phyloP scores from a whole-genome alignment of 2,888 invertebrate genomes.

The Pyralis farinalis region DNA sequence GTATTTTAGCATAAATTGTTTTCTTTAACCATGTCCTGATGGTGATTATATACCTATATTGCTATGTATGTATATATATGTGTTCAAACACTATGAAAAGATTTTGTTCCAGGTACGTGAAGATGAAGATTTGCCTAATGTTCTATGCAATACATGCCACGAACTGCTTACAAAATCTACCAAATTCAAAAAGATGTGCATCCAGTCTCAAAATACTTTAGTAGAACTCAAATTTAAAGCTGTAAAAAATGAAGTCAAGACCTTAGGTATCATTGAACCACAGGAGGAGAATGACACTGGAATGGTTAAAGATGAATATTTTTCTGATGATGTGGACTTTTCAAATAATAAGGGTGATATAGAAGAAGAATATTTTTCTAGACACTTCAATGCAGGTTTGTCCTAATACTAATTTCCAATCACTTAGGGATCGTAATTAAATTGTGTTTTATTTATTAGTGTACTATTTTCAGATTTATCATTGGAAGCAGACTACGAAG shows the following conservation, averaged over 20 bases:
- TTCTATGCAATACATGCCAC: constrained; percentile 58
- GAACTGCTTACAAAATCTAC: constrained; percentile 47
- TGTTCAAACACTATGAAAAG: too few relatives aligned
- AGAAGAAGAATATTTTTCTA: constrained; percentile 10
- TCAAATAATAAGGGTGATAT: too few relatives aligned
- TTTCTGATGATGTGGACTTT: constrained; percentile 3
- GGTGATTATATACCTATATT: too few relatives aligned
- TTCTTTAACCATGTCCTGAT: too few relatives aligned
- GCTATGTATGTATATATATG: too few relatives aligned
- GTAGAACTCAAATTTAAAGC: constrained; percentile 24
- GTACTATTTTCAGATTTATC: constrained; percentile 24
- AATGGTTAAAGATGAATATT: constrained; percentile 10
- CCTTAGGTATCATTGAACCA: constrained; percentile 6
- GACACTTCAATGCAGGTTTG: constrained; percentile 15
- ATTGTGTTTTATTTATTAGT: background rate
- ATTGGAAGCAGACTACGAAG: constrained; percentile 12
- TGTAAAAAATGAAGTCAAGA: constrained; percentile 23
- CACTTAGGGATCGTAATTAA: background rate
- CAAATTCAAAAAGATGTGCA: constrained; percentile 60
- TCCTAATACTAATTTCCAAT: background rate
- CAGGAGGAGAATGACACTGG: constrained; percentile 19
- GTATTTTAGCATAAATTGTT: too few relatives aligned
- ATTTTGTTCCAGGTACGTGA: constrained; percentile 40
- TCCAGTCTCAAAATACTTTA: constrained; percentile 54
- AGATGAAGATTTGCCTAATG: constrained; percentile 52